Evolutionary conservation across 2,113 vertebrate genomes (phyloP).

Genomic region (Rhipidura dahli): DNA sequence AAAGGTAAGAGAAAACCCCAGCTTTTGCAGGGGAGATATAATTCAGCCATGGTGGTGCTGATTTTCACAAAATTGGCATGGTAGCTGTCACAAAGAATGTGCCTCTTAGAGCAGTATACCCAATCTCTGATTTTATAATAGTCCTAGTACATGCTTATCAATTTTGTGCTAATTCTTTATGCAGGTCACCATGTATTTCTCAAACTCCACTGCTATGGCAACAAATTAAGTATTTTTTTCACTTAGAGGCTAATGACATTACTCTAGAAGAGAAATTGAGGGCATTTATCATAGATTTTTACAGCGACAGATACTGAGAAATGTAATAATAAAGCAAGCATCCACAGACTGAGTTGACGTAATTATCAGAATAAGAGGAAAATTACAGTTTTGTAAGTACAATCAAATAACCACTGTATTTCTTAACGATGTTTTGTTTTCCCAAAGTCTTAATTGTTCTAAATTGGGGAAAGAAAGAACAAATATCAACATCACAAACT

Average conservation of each 20-base stretch:
- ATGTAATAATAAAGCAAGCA: conserved; percentile 14
- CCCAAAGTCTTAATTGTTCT: not conserved
- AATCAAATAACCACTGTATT: not conserved
- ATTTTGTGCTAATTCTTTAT: not conserved
- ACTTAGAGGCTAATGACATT: conserved; percentile 37
- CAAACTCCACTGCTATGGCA: conserved; percentile 27
- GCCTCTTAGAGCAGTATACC: not conserved
- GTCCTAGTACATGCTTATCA: not conserved
- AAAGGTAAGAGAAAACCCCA: not conserved
- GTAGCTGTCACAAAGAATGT: not conserved
- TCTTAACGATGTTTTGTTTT: not conserved
- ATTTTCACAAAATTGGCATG: not conserved
- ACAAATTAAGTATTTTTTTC: conserved; percentile 43
- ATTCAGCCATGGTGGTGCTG: not conserved
- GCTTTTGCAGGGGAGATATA: not conserved
- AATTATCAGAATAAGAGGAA: not conserved
- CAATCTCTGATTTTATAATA: not conserved
- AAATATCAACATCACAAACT: not conserved
- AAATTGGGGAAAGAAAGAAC: not conserved
- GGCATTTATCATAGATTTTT: conserved; percentile 6
- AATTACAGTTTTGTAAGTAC: not conserved
- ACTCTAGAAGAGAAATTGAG: not conserved
- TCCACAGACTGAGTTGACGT: not conserved
- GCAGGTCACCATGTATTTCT: not conserved
- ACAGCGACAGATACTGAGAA: not conserved